Evolutionary conservation across 2,797 vertebrate genomes (phyloP).

Genomic region (Hapalemur alaotrensis): DNA sequence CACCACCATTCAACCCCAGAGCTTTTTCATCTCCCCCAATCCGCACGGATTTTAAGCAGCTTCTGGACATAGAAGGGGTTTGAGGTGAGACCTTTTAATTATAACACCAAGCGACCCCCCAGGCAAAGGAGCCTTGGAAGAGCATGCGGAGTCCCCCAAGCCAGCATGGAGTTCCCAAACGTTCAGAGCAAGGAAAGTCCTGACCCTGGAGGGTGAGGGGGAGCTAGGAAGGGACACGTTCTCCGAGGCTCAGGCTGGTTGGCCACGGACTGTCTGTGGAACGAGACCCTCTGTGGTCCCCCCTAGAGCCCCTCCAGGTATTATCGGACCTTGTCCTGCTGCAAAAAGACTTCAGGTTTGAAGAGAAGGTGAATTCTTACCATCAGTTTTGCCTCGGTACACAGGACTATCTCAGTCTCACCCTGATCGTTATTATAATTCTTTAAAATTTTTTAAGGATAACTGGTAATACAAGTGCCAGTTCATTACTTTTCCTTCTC

Average conservation of each 20-base stretch:
- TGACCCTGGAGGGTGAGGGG: too few species aligned
- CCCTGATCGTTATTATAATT: not conserved
- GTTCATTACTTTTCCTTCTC: not conserved
- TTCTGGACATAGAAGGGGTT: not conserved
- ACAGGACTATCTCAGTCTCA: not conserved
- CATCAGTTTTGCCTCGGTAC: not conserved
- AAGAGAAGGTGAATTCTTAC: not conserved
- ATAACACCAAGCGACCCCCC: not conserved
- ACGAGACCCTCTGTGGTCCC: not conserved
- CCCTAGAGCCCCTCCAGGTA: not conserved
- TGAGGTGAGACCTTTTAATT: not conserved
- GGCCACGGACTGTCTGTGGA: not conserved
- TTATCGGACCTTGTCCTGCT: not conserved
- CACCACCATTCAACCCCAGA: not conserved
- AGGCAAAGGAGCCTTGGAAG: not conserved
- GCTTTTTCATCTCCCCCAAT: not conserved
- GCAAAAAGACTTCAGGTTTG: not conserved
- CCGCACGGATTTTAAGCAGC: not conserved
- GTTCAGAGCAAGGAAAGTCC: not conserved
- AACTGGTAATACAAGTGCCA: not conserved
- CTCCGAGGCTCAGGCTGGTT: not conserved
- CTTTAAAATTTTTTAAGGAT: not conserved
- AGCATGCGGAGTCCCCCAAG: not conserved
- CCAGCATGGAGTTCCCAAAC: not conserved
- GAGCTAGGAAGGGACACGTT: not conserved